Conservation (phyloP, 2,113 vertebrate genomes). For the Corythornis cristatus region DNA sequence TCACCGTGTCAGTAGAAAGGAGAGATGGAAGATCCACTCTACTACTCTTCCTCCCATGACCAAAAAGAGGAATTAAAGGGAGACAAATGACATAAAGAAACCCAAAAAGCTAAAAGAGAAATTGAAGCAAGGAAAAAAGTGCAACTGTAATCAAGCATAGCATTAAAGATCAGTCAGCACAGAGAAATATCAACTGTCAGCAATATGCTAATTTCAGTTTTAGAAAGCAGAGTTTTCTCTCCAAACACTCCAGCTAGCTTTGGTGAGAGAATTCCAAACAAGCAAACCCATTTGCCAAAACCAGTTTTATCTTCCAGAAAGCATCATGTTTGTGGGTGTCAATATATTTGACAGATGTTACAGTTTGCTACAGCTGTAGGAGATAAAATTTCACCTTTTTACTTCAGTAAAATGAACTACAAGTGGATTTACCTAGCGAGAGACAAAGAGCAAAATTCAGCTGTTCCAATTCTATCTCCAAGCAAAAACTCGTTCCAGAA, state of each 20-base stretch:
- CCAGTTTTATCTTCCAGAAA: constrained; percentile 21
- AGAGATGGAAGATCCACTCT: neutral
- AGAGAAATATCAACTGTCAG: constrained; percentile 18
- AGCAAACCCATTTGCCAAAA: neutral
- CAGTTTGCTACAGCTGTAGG: neutral
- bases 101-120: neutral
- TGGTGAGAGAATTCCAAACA: neutral
- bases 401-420: neutral
- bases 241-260: neutral
- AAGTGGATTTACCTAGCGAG: neutral
- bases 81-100: neutral
- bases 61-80: neutral
- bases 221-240: neutral
- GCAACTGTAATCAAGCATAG: neutral
- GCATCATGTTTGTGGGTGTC: neutral
- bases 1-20: neutral
- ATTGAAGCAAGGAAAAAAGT: neutral
- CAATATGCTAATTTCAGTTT: constrained; percentile 22
- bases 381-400: constrained; percentile 3
- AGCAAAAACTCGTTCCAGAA: neutral
- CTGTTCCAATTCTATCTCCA: neutral
- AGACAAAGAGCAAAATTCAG: neutral
- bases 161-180: constrained; percentile 10
- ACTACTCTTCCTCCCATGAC: neutral
- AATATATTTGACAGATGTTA: constrained; percentile 20